These are phyloP conservation scores for Pontoporia blainvillei DNA, from an alignment of 2,113 vertebrate genomes.

Conservation along the genomic window DNA sequence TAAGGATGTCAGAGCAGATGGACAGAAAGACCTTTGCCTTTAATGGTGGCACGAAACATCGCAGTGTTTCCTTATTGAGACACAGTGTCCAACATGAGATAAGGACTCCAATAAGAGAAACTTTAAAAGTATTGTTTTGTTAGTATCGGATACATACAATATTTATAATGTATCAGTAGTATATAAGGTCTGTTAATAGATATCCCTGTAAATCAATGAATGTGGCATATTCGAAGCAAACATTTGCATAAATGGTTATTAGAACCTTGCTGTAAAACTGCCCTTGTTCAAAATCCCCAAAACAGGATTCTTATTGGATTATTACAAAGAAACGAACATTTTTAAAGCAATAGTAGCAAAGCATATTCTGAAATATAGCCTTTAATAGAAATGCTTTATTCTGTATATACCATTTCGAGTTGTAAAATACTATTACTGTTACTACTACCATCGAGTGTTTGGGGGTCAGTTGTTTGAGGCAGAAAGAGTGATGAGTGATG, in stretches of 20 bases:
- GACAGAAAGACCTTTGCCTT: background rate
- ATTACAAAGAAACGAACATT: background rate
- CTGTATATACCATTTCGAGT: background rate
- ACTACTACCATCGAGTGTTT: background rate
- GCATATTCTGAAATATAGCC: background rate
- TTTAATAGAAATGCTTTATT: conserved; percentile 26
- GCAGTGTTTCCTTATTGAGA: background rate
- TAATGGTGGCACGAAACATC: background rate
- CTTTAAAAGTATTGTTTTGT: background rate
- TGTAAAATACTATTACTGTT: background rate
- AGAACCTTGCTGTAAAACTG: background rate
- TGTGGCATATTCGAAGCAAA: background rate
- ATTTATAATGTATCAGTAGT: background rate
- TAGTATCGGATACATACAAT: background rate
- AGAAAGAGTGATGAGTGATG: background rate
- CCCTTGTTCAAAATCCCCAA: background rate
- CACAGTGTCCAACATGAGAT: rapidly evolving
- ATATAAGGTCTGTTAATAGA: background rate
- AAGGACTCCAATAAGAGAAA: background rate
- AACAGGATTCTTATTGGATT: background rate
- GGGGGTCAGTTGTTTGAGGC: background rate
- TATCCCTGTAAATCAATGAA: background rate
- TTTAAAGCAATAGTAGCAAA: background rate
- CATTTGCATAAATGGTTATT: background rate
- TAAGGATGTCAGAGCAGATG: background rate